Conservation (phyloP, 2,888 invertebrate genomes). For the Yponomeuta sedellus region DNA sequence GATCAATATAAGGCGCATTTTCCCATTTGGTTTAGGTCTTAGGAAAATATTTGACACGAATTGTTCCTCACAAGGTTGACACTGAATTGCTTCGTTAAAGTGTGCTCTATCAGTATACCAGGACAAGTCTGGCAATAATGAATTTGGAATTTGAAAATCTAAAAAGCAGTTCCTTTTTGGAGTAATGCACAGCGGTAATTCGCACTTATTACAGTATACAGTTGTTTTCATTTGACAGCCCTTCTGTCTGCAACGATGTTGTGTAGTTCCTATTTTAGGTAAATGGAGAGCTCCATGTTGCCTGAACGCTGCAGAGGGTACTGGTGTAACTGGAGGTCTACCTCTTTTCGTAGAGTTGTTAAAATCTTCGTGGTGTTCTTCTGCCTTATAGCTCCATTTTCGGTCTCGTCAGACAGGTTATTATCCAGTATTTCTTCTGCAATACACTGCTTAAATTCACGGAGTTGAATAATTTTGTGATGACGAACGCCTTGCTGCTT, state of each 20-base stretch:
- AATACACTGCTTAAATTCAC: neutral
- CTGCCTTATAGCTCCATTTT: neutral
- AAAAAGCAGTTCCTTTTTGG: too few species aligned
- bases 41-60: neutral
- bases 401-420: neutral
- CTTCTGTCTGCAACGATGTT: neutral
- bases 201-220: neutral
- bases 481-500: neutral
- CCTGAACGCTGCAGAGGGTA: neutral
- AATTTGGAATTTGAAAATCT: too few species aligned
- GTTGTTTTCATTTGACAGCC: conserved; percentile 1
- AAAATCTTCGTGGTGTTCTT: too few species aligned
- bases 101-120: conserved; percentile 6
- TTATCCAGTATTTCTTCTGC: conserved; percentile 5
- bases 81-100: neutral
- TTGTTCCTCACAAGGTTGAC: conserved; percentile 5
- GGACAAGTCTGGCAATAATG: too few species aligned
- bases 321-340: neutral
- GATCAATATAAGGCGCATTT: conserved; percentile 5
- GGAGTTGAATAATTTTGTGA: neutral
- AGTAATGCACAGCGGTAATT: too few species aligned
- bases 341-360: neutral
- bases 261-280: neutral
- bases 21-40: conserved; percentile 1
- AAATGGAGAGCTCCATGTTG: conserved; percentile 4